Conservation (phyloP, 1,140 invertebrate genomes). For the Trachymyrmex cornetzi region DNA sequence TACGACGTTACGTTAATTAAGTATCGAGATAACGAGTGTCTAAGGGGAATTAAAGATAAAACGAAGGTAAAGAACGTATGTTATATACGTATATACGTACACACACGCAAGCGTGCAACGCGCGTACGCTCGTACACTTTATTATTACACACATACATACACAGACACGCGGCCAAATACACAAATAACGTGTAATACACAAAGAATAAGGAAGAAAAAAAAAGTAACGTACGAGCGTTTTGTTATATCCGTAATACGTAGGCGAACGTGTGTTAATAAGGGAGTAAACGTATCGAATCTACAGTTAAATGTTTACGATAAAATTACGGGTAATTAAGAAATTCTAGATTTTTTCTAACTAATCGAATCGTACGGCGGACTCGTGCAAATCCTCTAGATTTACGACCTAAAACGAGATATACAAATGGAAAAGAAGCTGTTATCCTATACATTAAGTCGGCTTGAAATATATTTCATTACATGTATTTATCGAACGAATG, state of each 20-base stretch:
- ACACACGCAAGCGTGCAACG: slow-evolving; percentile 20
- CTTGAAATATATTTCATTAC: slow-evolving; percentile 79
- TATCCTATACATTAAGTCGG: slow-evolving; percentile 77
- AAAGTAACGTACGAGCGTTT: slow-evolving; percentile 76
- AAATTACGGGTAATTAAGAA: slow-evolving; percentile 87
- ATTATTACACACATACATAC: slow-evolving; percentile 30
- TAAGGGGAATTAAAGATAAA: slow-evolving; percentile 50
- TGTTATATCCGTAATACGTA: slow-evolving; percentile 81
- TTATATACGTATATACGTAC: slow-evolving; percentile 61
- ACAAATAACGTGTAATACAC: slow-evolving; percentile 45
- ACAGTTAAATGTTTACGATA: slow-evolving; percentile 86
- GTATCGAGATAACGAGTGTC: slow-evolving; percentile 45
- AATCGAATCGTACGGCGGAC: slow-evolving; percentile 82
- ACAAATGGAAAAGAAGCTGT: slow-evolving; percentile 73
- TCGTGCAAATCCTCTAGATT: slow-evolving; percentile 81
- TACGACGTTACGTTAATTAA: slow-evolving; percentile 49
- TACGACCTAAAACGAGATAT: slow-evolving; percentile 78
- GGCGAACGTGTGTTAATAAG: slow-evolving; percentile 74
- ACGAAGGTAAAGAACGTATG: slow-evolving; percentile 35
- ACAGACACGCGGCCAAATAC: slow-evolving; percentile 47
- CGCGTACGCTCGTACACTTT: slow-evolving; percentile 3
- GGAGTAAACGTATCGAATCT: slow-evolving; percentile 82
- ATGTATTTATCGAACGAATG: slow-evolving; percentile 71
- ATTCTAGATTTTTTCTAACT: slow-evolving; percentile 86
- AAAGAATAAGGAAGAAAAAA: slow-evolving; percentile 6